These are phyloP conservation scores for Sarcophaga peregrina DNA, from an alignment of 1,140 invertebrate species.

Conservation along the genomic window DNA sequence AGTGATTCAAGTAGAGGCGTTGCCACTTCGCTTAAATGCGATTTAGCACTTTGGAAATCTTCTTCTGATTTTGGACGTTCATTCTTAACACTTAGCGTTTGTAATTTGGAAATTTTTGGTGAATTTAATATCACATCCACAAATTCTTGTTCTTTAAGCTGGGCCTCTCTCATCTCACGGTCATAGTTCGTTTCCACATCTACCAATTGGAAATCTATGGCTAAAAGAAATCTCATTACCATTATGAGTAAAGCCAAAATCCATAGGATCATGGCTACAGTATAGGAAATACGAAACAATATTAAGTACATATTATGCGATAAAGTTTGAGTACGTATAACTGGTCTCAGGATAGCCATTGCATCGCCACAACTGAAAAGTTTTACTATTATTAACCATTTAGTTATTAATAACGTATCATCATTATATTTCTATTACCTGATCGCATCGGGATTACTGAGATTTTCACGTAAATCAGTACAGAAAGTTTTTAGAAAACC, in stretches of 20 bases:
- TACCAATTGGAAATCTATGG: constrained; percentile 62
- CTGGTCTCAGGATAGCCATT: constrained; percentile 56
- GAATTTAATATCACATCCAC: constrained; percentile 39
- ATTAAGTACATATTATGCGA: constrained; percentile 55
- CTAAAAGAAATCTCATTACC: constrained; percentile 57
- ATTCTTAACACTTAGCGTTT: constrained; percentile 7
- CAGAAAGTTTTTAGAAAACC: constrained; percentile 55
- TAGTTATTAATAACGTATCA: background rate
- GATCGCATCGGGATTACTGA: constrained; percentile 53
- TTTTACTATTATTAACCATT: background rate
- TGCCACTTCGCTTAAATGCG: constrained; percentile 56
- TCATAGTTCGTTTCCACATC: constrained; percentile 61
- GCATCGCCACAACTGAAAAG: constrained; percentile 56
- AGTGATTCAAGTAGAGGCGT: constrained; percentile 51
- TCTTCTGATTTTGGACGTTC: constrained; percentile 56
- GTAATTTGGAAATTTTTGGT: background rate
- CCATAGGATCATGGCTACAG: constrained; percentile 58
- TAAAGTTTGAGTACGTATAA: constrained; percentile 54
- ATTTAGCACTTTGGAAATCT: constrained; percentile 63
- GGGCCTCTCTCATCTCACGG: constrained; percentile 26
- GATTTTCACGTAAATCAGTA: constrained; percentile 49
- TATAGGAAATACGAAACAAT: constrained; percentile 56
- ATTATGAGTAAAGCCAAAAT: constrained; percentile 56
- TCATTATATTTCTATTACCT: constrained; percentile 46
- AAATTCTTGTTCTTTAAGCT: constrained; percentile 38